Evolutionary conservation across 2,888 invertebrate species (phyloP).

Genomic region (Iselma pallidipennis): DNA sequence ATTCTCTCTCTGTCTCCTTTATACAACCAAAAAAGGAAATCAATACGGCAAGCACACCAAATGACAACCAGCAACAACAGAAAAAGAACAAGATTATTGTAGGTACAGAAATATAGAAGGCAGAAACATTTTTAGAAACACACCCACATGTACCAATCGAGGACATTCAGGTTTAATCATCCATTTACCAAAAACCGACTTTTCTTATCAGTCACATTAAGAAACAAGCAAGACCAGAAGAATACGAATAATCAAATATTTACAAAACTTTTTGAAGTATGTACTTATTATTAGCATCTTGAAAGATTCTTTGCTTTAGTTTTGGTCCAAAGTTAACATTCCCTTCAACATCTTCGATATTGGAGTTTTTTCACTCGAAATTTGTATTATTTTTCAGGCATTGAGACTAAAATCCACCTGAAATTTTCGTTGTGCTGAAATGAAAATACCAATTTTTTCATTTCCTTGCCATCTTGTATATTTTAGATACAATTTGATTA

Average conservation of each 20-base stretch:
- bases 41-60: slow-evolving; percentile 2
- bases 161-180: neutral
- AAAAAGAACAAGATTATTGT: neutral
- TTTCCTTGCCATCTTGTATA: neutral
- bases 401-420: neutral
- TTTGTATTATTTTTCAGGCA: too few species aligned
- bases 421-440: neutral
- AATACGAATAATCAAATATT: too few species aligned
- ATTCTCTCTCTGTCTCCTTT: neutral
- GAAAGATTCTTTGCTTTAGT: too few species aligned
- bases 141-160: neutral
- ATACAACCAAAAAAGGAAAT: neutral
- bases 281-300: too few species aligned
- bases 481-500: neutral
- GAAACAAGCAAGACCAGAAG: too few species aligned
- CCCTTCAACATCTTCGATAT: too few species aligned
- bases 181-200: neutral
- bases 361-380: neutral
- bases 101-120: neutral
- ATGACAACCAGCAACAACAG: neutral
- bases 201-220: neutral
- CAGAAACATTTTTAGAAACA: neutral
- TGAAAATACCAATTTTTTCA: neutral
- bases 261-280: too few species aligned
- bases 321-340: too few species aligned